phyloP scores from a whole-genome alignment of 2,888 invertebrate genomes.

The Temnothorax rugatulus region DNA sequence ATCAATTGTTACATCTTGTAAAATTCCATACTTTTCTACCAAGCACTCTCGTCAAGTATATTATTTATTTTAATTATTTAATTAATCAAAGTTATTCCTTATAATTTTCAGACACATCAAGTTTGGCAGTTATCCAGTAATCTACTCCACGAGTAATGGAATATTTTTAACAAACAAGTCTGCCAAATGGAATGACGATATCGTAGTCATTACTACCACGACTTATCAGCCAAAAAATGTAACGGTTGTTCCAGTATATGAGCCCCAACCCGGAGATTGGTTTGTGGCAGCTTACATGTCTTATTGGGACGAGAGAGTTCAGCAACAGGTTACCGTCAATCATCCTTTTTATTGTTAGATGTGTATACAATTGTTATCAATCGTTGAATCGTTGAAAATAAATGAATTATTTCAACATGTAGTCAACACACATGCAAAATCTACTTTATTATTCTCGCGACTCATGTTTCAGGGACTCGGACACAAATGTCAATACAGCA shows the following conservation, averaged over 20 bases:
- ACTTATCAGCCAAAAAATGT: constrained; percentile 85
- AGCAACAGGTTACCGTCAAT: constrained; percentile 85
- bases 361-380: background rate
- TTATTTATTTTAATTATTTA: background rate
- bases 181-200: constrained; percentile 78
- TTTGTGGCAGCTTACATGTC: constrained; percentile 87
- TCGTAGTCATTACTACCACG: constrained; percentile 82
- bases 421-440: too few relatives aligned
- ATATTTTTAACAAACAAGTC: constrained; percentile 86
- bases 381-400: background rate
- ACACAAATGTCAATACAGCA: constrained; percentile 86
- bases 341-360: background rate
- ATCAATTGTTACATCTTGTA: background rate
- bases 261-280: constrained; percentile 87
- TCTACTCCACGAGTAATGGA: constrained; percentile 87
- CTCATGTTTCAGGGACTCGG: constrained; percentile 84
- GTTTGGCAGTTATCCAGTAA: constrained; percentile 88
- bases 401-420: background rate
- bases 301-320: constrained; percentile 86
- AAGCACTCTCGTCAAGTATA: background rate
- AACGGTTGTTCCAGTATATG: constrained; percentile 85
- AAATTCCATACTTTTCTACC: background rate
- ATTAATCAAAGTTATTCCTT: background rate
- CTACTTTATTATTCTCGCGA: background rate
- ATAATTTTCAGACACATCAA: constrained; percentile 86